Conservation (phyloP, 2,888 invertebrate genomes). For the Mesochorus sp. region DNA sequence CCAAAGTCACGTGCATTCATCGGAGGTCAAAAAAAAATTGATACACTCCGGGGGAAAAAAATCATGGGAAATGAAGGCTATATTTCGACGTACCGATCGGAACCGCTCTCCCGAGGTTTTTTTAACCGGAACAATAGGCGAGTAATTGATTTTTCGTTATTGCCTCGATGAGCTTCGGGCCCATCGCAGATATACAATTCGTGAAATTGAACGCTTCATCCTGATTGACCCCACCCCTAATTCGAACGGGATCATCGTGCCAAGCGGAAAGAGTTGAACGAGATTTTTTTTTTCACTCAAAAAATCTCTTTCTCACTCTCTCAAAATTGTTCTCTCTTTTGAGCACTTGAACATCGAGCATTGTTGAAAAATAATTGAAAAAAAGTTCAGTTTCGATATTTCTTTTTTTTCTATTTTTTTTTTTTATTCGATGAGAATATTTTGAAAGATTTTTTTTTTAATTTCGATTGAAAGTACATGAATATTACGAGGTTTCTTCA, state of each 20-base stretch:
- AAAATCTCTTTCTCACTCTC: conserved; percentile 26
- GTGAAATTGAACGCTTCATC: neutral
- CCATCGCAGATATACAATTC: neutral
- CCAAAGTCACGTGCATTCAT: neutral
- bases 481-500: no score
- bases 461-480: no score
- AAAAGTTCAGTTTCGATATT: conserved; percentile 31
- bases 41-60: neutral
- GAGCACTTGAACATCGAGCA: conserved; percentile 55
- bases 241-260: conserved; percentile 11
- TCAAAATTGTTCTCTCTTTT: no score
- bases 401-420: conserved; percentile 13
- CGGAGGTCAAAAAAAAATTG: neutral
- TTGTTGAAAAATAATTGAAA: conserved; percentile 59
- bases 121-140: conserved; percentile 46
- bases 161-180: conserved; percentile 37
- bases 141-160: conserved; percentile 51
- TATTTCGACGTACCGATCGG: conserved; percentile 24
- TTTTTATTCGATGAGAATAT: conserved; percentile 38
- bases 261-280: conserved; percentile 9
- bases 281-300: conserved; percentile 31
- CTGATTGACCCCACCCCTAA: no score
- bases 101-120: conserved; percentile 4
- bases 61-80: conserved; percentile 1
- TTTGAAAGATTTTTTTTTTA: conserved; percentile 18